These are phyloP conservation scores for Cerastis leucographa DNA, from an alignment of 2,888 invertebrate genomes.

Conservation along the genomic window DNA sequence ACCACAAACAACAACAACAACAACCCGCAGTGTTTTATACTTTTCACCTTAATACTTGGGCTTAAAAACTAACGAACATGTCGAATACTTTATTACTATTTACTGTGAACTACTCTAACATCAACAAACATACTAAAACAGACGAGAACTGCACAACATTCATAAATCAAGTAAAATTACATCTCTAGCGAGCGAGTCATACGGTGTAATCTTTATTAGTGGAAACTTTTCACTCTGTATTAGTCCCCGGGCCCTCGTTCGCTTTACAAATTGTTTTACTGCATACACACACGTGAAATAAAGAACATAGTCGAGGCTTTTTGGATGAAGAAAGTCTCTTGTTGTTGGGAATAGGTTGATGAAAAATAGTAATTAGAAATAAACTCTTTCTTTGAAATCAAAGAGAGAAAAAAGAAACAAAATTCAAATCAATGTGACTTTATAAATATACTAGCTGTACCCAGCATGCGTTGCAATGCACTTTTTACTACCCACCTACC, in stretches of 20 bases:
- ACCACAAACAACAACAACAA: too few relatives aligned
- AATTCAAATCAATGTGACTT: neutral
- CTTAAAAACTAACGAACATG: neutral
- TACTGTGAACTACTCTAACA: slow-evolving; percentile 10
- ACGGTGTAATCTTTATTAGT: slow-evolving; percentile 77
- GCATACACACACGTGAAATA: slow-evolving; percentile 62
- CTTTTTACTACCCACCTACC: too few relatives aligned
- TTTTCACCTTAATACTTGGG: neutral
- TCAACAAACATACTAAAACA: slow-evolving; percentile 35
- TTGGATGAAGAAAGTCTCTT: slow-evolving; percentile 26
- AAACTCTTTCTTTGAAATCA: neutral
- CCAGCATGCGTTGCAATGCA: too few relatives aligned
- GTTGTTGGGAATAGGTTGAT: neutral
- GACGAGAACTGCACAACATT: slow-evolving; percentile 34
- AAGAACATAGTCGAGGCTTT: slow-evolving; percentile 30
- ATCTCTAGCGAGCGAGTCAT: slow-evolving; percentile 62
- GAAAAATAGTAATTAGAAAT: neutral
- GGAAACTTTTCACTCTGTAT: slow-evolving; percentile 76
- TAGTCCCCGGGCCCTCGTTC: slow-evolving; percentile 76
- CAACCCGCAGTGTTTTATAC: too few relatives aligned
- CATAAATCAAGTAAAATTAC: slow-evolving; percentile 61
- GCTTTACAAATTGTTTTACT: slow-evolving; percentile 74
- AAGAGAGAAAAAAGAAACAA: neutral
- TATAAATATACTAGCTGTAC: too few relatives aligned
- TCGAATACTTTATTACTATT: slow-evolving; percentile 24